Base-by-base conservation (phyloP, 2,888 invertebrate species). In the Theretra japonica region DNA sequence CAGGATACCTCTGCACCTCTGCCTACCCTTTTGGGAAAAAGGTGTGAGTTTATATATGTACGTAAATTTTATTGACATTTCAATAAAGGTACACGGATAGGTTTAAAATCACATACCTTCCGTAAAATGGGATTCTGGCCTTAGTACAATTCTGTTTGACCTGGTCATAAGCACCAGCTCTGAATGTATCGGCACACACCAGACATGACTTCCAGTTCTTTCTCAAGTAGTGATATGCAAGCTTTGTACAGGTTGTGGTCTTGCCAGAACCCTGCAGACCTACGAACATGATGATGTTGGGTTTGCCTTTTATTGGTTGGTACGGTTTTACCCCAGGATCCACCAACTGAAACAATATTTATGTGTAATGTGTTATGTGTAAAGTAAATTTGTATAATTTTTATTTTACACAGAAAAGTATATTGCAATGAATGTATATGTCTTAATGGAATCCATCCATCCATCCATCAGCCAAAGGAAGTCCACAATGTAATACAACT, bases 131-230 rank as follows among this genome's bases (percentile, higher is more conserved):
- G 94, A 99, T 99, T 83, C 99, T 96, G 56, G 99, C 99, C 94
- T 99, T 99, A 21, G 99, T 99, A 83, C 99, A 99, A 94, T 99
- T 99, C 90, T 99, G 99, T 95, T 99, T 99, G 74, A 99, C 96
- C 94, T 99, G 99, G 95, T 99, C 99, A 86, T 99, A 99, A 75
- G 99, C 99, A 91, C 99, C 99, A 83, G 99, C 99, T 94, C 99
- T 96, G 95, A 99, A 99, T 68, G 99, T 99, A 92, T 99, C 99
- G 6, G 99, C 99, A 93, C 99, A 99, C 50, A 99, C 99, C 69
- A 99, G 95, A 87, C 98, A 99, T 30, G 99, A 98, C 90, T 99
- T 99, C 99, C 99, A 99, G 83, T 99, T 99, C 91, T 99, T 99
- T 87, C 99, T 98, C 88, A 99, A 96, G 92, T 99, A 99, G 92